phyloP scores from a whole-genome alignment of 2,113 vertebrate genomes.

The Stomatorhinus ivindoensis region DNA sequence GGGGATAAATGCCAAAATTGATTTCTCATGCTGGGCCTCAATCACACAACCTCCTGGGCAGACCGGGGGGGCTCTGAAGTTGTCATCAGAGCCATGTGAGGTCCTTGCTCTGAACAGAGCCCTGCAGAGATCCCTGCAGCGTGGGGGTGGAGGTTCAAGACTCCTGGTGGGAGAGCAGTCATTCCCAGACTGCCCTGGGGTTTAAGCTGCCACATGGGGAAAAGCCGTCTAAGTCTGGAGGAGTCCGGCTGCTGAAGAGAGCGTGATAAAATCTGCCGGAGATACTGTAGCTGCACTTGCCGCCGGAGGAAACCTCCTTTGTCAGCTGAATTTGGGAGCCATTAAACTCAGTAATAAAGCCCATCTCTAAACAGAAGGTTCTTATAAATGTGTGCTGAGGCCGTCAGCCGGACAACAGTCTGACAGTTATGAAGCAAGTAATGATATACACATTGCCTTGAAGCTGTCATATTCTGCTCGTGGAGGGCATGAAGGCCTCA shows the following conservation, averaged over 20 bases:
- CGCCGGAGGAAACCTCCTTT: neutral
- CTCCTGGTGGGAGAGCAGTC: neutral
- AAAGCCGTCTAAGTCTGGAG: neutral
- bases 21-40: conserved; percentile 18
- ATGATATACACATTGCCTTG: conserved; percentile 10
- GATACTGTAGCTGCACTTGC: neutral
- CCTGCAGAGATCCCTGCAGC: neutral
- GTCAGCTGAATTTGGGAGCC: conserved; percentile 13
- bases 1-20: conserved; percentile 17
- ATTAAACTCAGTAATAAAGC: conserved; percentile 17
- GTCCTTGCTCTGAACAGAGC: neutral
- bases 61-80: neutral
- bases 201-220: neutral
- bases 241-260: neutral
- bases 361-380: neutral
- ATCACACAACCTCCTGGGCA: neutral
- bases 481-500: conserved; percentile 1
- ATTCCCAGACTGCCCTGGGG: neutral
- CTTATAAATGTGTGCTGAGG: conserved; percentile 13
- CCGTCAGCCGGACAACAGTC: neutral
- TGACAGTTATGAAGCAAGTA: conserved; percentile 22
- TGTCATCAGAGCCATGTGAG: neutral
- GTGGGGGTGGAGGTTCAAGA: neutral
- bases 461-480: neutral
- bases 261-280: neutral